These are phyloP conservation scores for Astur gentilis DNA, from an alignment of 2,113 vertebrate genomes.

Conservation along the genomic window DNA sequence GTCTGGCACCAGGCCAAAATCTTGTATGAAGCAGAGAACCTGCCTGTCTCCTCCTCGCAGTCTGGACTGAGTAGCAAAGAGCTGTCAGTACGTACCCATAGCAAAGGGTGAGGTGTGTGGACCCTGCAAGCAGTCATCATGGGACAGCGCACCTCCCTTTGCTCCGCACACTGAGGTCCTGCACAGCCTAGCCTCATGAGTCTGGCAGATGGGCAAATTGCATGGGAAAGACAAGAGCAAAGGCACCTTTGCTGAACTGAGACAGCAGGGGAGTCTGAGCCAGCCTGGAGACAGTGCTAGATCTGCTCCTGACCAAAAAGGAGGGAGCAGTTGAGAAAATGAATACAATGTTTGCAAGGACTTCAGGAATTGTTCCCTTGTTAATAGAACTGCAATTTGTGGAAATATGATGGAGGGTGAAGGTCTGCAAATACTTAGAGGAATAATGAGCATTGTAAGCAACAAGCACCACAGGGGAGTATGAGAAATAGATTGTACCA, in stretches of 20 bases:
- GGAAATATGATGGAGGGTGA: conserved; percentile 62
- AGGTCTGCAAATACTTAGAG: conserved; percentile 64
- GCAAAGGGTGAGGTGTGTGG: background rate
- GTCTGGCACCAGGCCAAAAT: background rate
- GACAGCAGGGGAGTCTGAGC: background rate
- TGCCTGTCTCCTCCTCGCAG: background rate
- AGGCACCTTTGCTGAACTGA: background rate
- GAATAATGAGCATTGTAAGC: conserved; percentile 67
- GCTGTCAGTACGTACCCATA: accelerated
- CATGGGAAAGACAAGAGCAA: background rate
- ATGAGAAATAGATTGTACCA: conserved; percentile 63
- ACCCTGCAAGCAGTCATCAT: background rate
- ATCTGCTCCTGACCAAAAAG: conserved; percentile 16
- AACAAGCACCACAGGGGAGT: conserved; percentile 60
- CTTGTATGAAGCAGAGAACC: background rate
- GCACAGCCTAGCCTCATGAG: background rate
- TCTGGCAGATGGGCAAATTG: background rate
- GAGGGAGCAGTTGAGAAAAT: conserved; percentile 48
- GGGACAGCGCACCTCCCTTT: background rate
- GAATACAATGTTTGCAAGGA: conserved; percentile 44
- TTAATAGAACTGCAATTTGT: conserved; percentile 61
- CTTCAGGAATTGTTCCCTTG: conserved; percentile 61
- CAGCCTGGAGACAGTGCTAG: background rate
- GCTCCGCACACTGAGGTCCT: accelerated
- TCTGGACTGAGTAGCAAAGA: background rate